Evolutionary conservation across 2,888 invertebrate genomes (phyloP).

Genomic region (Strigamia crassipes): DNA sequence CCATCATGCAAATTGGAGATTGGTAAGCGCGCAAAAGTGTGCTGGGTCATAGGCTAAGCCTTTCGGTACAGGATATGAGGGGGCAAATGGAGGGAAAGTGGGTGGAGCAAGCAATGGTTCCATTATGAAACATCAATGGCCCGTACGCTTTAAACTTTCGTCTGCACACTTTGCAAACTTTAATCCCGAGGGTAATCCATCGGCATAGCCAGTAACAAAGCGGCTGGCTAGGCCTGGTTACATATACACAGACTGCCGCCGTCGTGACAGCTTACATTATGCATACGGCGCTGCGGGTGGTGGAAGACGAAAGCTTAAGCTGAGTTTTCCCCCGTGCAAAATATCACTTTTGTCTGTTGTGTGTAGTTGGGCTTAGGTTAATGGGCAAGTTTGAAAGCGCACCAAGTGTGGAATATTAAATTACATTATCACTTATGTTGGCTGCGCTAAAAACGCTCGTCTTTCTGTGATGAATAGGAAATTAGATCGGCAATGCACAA

Average conservation of each 20-base stretch:
- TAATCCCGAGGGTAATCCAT: constrained; percentile 40
- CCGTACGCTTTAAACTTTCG: constrained; percentile 32
- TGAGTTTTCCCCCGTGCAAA: constrained; percentile 35
- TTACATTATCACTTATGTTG: constrained; percentile 42
- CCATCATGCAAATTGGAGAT: constrained; percentile 26
- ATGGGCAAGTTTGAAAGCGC: constrained; percentile 40
- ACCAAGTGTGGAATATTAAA: constrained; percentile 42
- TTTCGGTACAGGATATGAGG: constrained; percentile 31
- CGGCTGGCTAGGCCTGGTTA: constrained; percentile 17
- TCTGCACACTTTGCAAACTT: constrained; percentile 32
- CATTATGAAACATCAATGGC: constrained; percentile 40
- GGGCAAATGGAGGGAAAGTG: neutral
- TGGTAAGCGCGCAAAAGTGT: constrained; percentile 23
- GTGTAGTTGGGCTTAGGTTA: constrained; percentile 40
- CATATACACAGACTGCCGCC: constrained; percentile 13
- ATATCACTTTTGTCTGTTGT: constrained; percentile 42
- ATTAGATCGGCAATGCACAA: constrained; percentile 42
- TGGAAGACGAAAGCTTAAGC: constrained; percentile 40
- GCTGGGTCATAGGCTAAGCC: constrained; percentile 40
- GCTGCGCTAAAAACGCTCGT: constrained; percentile 36
- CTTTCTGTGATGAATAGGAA: constrained; percentile 38
- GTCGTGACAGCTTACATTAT: constrained; percentile 38
- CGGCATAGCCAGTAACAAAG: constrained; percentile 37
- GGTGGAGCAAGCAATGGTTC: constrained; percentile 23
- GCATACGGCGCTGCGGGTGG: constrained; percentile 36